A percentile compares a stretch with the other conserved stretches of the same genome.
phyloP scores from a whole-genome alignment of 2,888 invertebrate genomes.

The Temnothorax ravouxi region DNA sequence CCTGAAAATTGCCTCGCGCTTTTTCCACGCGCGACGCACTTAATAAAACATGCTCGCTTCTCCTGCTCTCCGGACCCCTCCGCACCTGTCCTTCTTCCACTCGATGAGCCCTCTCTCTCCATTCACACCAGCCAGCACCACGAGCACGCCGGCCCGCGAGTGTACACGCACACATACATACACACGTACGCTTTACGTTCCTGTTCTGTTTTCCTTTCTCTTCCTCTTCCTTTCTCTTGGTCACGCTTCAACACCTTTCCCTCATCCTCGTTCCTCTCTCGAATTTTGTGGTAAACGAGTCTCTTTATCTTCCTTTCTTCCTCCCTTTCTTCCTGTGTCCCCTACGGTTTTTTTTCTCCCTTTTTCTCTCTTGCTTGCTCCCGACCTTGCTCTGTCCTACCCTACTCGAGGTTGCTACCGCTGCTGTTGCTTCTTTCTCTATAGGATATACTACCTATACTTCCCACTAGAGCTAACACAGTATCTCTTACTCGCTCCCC shows the following conservation, averaged over 20 bases:
- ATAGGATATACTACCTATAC: constrained; percentile 57
- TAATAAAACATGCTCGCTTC: constrained; percentile 84
- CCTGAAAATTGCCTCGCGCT: constrained; percentile 85
- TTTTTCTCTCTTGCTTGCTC: constrained; percentile 48
- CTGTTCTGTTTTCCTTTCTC: constrained; percentile 76
- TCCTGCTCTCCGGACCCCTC: constrained; percentile 71
- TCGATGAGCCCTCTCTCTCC: constrained; percentile 60
- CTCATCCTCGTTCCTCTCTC: constrained; percentile 70
- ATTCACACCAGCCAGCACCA: constrained; percentile 54
- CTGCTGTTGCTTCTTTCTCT: constrained; percentile 57
- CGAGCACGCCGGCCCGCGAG: constrained; percentile 35
- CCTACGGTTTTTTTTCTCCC: constrained; percentile 47
- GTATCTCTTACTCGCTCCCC: constrained; percentile 57
- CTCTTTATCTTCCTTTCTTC: constrained; percentile 70
- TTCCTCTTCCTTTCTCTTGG: constrained; percentile 75
- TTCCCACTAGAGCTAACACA: constrained; percentile 25
- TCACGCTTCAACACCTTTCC: constrained; percentile 79
- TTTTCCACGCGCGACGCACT: constrained; percentile 84
- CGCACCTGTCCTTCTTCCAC: constrained; percentile 63
- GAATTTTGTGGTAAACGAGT: constrained; percentile 72
- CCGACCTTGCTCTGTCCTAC: constrained; percentile 37
- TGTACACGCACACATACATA: constrained; percentile 31
- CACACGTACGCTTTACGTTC: constrained; percentile 48
- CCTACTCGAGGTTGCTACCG: constrained; percentile 50
- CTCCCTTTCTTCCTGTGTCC: constrained; percentile 41